phyloP scores from a whole-genome alignment of 64 coral and sea anemone genomes.

The Stylophora pistillata region DNA sequence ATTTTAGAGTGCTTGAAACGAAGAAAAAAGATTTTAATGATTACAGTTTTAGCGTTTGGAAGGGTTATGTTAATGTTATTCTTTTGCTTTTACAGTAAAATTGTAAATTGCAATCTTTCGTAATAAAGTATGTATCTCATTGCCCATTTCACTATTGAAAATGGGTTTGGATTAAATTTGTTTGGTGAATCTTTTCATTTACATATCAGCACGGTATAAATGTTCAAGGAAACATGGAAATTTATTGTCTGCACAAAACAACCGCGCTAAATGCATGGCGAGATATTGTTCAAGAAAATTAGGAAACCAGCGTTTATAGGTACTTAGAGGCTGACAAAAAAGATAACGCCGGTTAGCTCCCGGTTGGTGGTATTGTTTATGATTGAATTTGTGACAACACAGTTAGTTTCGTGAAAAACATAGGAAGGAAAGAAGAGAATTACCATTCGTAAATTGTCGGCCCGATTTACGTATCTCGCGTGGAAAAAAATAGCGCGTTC shows the following conservation, averaged over 20 bases:
- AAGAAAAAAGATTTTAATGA: neutral
- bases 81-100: neutral
- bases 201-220: neutral
- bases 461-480: constrained; percentile 15
- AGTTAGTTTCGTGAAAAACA: constrained; percentile 1
- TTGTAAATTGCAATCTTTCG: neutral
- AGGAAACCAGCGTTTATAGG: neutral
- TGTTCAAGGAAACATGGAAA: neutral
- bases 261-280: neutral
- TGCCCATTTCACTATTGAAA: neutral
- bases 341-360: neutral
- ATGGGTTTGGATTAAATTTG: neutral
- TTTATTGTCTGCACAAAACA: neutral
- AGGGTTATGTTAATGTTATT: neutral
- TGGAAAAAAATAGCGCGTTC: neutral
- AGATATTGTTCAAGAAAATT: constrained; percentile 12
- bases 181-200: neutral
- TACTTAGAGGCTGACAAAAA: neutral
- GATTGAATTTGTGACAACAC: neutral
- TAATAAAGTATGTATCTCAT: neutral
- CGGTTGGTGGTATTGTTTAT: neutral
- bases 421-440: constrained; percentile 18
- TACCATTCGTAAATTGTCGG: neutral
- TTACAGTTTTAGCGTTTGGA: neutral
- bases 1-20: neutral